These are phyloP conservation scores for Camptogramma bilineatum DNA, from an alignment of 2,888 invertebrate species.

Conservation along the genomic window DNA sequence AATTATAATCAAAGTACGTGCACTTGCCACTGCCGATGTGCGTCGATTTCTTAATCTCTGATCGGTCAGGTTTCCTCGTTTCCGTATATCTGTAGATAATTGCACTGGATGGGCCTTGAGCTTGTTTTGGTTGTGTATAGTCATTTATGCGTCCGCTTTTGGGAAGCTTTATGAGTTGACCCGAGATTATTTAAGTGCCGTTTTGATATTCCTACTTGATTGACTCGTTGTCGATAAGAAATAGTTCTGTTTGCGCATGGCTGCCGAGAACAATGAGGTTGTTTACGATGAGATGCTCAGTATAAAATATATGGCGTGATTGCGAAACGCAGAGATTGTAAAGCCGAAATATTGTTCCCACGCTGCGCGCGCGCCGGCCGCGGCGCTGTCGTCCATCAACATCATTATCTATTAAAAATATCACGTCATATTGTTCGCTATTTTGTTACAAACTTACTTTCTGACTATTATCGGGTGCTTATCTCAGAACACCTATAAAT, in stretches of 20 bases:
- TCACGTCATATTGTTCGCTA: conserved; percentile 84
- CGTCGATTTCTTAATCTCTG: conserved; percentile 77
- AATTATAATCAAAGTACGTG: conserved; percentile 75
- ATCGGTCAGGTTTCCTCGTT: conserved; percentile 64
- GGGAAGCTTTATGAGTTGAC: conserved; percentile 44
- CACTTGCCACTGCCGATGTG: conserved; percentile 62
- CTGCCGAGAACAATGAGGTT: conserved; percentile 38
- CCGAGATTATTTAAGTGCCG: conserved; percentile 34
- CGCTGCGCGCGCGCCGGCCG: conserved; percentile 67
- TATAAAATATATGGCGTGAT: conserved; percentile 69
- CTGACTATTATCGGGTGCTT: conserved; percentile 70
- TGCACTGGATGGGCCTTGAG: conserved; percentile 46
- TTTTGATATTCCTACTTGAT: conserved; percentile 34
- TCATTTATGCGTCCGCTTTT: conserved; percentile 42
- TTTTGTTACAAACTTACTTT: conserved; percentile 81
- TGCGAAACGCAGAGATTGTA: conserved; percentile 74
- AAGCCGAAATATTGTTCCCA: conserved; percentile 81
- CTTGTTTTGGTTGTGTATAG: conserved; percentile 44
- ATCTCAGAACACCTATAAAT: conserved; percentile 80
- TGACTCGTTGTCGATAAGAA: conserved; percentile 38
- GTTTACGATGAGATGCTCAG: conserved; percentile 41
- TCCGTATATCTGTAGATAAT: conserved; percentile 53
- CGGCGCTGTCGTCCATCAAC: conserved; percentile 80
- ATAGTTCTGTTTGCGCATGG: conserved; percentile 31
- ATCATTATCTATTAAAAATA: conserved; percentile 85